A percentile compares a stretch with the other conserved stretches of the same genome.
phyloP scores from a whole-genome alignment of 2,797 vertebrate species.

The Chromis chromis region DNA sequence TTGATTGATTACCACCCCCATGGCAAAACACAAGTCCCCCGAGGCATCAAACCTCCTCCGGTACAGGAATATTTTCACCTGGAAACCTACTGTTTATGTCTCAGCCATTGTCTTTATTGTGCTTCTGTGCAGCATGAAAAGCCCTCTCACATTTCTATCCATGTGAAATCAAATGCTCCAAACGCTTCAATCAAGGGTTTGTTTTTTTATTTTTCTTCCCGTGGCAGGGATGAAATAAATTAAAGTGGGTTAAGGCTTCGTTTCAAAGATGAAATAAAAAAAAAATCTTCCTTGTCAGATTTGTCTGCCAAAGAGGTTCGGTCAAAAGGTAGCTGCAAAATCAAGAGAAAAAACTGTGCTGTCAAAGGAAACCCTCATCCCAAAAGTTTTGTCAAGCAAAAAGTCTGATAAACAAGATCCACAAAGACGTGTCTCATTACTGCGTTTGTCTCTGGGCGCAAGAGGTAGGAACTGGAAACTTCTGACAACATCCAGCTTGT shows the following conservation, averaged over 20 bases:
- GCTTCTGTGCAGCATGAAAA: background rate
- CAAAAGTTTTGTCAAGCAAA: conserved; percentile 31
- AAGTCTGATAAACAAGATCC: conserved; percentile 36
- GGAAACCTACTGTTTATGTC: conserved; percentile 6
- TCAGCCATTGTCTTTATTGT: background rate
- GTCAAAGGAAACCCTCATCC: conserved; percentile 17
- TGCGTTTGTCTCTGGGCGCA: conserved; percentile 25
- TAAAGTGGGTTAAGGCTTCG: conserved; percentile 1
- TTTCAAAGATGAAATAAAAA: background rate
- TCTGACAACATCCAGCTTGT: conserved; percentile 35
- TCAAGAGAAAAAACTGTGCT: background rate
- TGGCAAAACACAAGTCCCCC: conserved; percentile 18
- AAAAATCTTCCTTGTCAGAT: background rate
- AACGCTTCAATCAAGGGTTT: conserved; percentile 1
- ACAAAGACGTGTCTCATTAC: conserved; percentile 45
- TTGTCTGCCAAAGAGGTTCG: conserved; percentile 6
- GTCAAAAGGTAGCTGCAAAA: conserved; percentile 22
- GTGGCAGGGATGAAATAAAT: conserved; percentile 1
- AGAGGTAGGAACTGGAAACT: conserved; percentile 23
- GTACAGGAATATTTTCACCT: conserved; percentile 14
- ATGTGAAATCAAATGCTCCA: conserved; percentile 5
- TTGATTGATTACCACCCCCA: conserved; percentile 32
- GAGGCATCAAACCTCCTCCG: conserved; percentile 16
- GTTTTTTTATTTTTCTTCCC: background rate
- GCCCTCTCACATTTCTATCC: background rate